A percentile compares a stretch with the other conserved stretches of the same genome.
Conservation (phyloP, 2,113 vertebrate species). For the Zosterops pallidus region DNA sequence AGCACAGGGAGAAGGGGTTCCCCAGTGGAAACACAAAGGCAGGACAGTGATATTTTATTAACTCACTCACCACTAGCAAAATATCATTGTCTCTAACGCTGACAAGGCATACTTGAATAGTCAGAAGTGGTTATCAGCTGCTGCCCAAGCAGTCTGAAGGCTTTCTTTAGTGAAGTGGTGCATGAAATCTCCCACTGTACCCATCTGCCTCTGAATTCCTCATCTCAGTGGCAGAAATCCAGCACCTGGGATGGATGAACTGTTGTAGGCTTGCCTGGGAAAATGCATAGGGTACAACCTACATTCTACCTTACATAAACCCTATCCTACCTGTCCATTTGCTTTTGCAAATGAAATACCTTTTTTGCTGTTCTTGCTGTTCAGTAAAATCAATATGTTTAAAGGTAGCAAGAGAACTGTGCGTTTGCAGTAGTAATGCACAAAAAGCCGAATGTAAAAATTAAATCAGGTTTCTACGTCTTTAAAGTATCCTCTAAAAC, state of each 20-base stretch:
- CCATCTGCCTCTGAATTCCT: neutral
- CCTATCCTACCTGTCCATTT: neutral
- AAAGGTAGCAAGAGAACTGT: neutral
- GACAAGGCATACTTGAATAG: neutral
- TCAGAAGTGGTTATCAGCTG: neutral
- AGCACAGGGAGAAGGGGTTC: accelerated
- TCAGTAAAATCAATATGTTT: neutral
- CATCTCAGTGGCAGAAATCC: neutral
- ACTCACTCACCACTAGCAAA: neutral
- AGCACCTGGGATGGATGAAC: neutral
- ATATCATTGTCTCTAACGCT: neutral
- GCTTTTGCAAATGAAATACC: neutral
- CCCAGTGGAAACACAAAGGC: accelerated
- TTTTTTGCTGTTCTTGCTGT: neutral
- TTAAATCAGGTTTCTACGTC: neutral
- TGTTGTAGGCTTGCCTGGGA: neutral
- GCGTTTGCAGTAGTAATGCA: neutral
- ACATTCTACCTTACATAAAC: neutral
- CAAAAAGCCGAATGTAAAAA: neutral
- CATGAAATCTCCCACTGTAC: neutral
- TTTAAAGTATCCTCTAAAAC: neutral
- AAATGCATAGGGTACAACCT: neutral
- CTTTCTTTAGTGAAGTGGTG: neutral
- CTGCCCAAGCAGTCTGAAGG: neutral
- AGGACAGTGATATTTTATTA: neutral